Conservation (phyloP, 2,888 invertebrate genomes). For the Sinohyriopsis cumingii region DNA sequence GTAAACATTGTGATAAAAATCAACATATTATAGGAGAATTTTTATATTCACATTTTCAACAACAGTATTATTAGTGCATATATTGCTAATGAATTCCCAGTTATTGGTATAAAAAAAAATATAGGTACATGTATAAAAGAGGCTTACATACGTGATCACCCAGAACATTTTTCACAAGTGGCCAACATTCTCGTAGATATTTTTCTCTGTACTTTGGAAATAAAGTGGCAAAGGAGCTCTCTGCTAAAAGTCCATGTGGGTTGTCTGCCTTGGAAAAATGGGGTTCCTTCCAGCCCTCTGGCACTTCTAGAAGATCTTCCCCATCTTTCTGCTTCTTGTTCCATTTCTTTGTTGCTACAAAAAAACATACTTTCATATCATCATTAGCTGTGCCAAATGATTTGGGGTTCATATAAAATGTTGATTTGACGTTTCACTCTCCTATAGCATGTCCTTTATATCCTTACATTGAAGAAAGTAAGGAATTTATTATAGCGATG, state of each 20-base stretch:
- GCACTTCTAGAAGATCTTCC: conserved; percentile 66
- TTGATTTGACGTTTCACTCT: too few relatives aligned
- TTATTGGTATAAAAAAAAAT: neutral
- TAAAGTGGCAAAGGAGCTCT: conserved; percentile 95
- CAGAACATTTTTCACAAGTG: conserved; percentile 89
- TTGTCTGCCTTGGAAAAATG: conserved; percentile 91
- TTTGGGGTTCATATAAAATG: too few relatives aligned
- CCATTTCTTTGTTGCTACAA: conserved; percentile 12
- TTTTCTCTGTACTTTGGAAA: conserved; percentile 98
- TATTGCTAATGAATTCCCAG: too few relatives aligned
- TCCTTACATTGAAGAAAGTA: too few relatives aligned
- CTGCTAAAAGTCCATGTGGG: conserved; percentile 88
- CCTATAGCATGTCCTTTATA: too few relatives aligned
- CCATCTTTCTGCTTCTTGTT: conserved; percentile 25
- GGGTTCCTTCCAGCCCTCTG: conserved; percentile 75
- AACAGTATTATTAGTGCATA: too few relatives aligned
- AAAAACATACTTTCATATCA: too few relatives aligned
- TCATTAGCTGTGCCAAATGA: too few relatives aligned
- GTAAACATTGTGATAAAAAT: too few relatives aligned
- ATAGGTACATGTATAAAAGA: neutral
- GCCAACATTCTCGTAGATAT: conserved; percentile 96
- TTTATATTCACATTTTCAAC: too few relatives aligned
- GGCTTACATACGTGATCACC: conserved; percentile 77
- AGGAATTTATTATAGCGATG: too few relatives aligned
- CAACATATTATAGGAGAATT: too few relatives aligned